Base-by-base conservation (phyloP, 2,888 invertebrate species). In the Harpalus rubripes region DNA sequence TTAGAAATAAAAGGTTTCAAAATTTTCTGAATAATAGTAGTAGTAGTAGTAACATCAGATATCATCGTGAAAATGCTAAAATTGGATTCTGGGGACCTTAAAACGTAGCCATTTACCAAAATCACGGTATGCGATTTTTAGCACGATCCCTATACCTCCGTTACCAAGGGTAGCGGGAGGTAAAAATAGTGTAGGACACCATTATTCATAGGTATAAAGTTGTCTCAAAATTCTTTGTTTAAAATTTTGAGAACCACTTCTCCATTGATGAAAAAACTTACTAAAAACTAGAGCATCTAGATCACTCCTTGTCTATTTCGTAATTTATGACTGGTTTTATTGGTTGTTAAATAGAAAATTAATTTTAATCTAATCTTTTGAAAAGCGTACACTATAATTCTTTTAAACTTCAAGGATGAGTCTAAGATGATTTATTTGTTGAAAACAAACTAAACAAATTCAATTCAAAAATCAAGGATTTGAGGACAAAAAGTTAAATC, bases 391-490 rank as follows among this genome's bases (percentile, higher is more conserved):
- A 63, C 22, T 12, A 22, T 18, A 63, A 63, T 63, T 63, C 63
- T 52, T 52, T 52, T 44, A 44, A 52, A 12, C 12, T 52, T 52
- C 63, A 63, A 63, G 63, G 63, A 22, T 63, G 26, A 22, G 18
- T 10, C 10, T 8, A 63, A 12, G 63, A 63, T 63, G 26, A 63
- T 63, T 63, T 18, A 63, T 63, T 63, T 63, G 22, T 63, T 63
- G 22, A 63, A 63, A 63, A 63, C 63, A 63, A 63, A 63, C 12
- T 63, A 10, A 26, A 63, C 12, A 26, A 18, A 63, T 63, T 22
- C 61, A 78, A 26, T 39, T 41, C n/a, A 72, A 16, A 32, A 72
- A 72, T 44, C 72, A 72, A 72, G 41, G 72, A 65, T 72, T 72
- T 41, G 44, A 41, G 6, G 44, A 41, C 72, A 41, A 41, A 41